phyloP scores from a whole-genome alignment of 2,113 vertebrate species.

The Otocyon megalotis region DNA sequence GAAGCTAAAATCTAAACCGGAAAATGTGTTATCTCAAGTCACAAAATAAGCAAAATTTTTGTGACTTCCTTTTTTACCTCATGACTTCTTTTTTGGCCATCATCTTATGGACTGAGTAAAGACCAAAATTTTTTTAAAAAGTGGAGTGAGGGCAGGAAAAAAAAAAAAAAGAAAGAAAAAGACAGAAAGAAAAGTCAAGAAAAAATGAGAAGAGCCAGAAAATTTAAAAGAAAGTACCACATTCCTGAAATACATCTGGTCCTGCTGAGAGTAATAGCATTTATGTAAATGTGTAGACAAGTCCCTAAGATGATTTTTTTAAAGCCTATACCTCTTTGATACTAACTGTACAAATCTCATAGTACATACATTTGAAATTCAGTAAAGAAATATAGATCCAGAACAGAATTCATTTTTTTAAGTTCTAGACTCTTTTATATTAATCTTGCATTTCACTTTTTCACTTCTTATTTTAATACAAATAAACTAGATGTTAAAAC shows the following conservation, averaged over 20 bases:
- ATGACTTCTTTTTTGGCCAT: not conserved
- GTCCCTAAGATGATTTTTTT: not conserved
- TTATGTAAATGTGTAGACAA: constrained; percentile 15
- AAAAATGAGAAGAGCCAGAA: constrained; percentile 30
- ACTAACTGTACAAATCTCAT: not conserved
- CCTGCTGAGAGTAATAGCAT: constrained; percentile 57
- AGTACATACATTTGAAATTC: not conserved
- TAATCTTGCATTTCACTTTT: not conserved
- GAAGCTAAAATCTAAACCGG: not conserved
- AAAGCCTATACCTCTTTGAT: not conserved
- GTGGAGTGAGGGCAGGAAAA: accelerated
- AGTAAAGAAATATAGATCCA: not conserved
- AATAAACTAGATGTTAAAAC: too few species aligned
- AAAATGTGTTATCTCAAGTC: not conserved
- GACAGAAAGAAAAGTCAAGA: not conserved
- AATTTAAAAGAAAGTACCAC: constrained; percentile 55
- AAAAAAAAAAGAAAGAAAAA: not conserved
- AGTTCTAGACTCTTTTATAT: not conserved
- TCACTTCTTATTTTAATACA: not conserved
- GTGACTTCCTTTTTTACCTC: not conserved
- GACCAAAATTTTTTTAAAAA: not conserved
- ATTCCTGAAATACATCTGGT: constrained; percentile 60
- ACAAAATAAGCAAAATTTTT: not conserved
- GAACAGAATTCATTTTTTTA: not conserved
- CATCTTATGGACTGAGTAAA: not conserved